A percentile compares a stretch with the other conserved stretches of the same genome.
Evolutionary conservation across 1,140 invertebrate genomes (phyloP).

Genomic region (Hestina assimilis): DNA sequence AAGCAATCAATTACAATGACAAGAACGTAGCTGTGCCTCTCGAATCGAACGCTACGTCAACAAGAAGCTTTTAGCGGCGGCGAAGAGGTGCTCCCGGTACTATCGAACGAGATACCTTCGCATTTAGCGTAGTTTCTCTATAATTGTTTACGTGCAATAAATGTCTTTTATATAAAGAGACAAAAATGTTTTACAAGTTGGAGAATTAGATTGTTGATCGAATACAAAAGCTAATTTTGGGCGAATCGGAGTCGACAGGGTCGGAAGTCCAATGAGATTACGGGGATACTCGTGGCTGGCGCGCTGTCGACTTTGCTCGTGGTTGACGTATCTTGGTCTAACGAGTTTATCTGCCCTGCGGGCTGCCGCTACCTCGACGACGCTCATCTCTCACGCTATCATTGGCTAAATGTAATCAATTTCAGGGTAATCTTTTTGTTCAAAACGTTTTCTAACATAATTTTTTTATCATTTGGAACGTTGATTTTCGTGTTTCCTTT

Average conservation of each 20-base stretch:
- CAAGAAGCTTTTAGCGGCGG: conserved; percentile 73
- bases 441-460: conserved; percentile 6
- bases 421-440: conserved; percentile 42
- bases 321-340: conserved; percentile 63
- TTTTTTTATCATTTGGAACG: background rate
- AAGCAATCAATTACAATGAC: conserved; percentile 77
- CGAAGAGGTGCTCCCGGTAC: conserved; percentile 50
- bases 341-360: conserved; percentile 76
- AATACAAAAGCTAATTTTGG: conserved; percentile 69
- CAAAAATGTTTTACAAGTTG: conserved; percentile 57
- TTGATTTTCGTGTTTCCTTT: background rate
- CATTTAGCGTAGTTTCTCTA: conserved; percentile 46
- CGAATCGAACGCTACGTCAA: conserved; percentile 73
- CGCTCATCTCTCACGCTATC: conserved; percentile 57
- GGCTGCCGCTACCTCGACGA: conserved; percentile 48
- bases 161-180: conserved; percentile 37
- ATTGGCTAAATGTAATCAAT: conserved; percentile 59
- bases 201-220: conserved; percentile 68
- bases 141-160: conserved; percentile 45
- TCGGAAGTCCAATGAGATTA: conserved; percentile 73
- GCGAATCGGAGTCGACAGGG: conserved; percentile 61
- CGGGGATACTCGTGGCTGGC: conserved; percentile 53
- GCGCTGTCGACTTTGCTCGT: conserved; percentile 42
- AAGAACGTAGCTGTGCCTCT: conserved; percentile 65
- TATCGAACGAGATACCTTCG: conserved; percentile 39